Base-by-base conservation (phyloP, 2,797 vertebrate species). In the Emys orbicularis region DNA sequence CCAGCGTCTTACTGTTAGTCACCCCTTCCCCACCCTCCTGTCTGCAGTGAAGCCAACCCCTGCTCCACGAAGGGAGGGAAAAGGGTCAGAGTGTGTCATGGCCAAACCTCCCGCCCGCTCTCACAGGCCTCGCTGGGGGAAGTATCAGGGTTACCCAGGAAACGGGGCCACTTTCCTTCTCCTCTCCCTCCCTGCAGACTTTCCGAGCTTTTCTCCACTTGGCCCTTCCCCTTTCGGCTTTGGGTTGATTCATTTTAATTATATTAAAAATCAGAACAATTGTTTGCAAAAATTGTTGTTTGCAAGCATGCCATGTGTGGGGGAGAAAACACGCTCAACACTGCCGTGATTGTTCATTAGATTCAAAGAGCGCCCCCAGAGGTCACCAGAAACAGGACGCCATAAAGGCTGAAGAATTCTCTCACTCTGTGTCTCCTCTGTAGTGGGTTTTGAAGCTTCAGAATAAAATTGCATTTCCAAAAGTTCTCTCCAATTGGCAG, bases 1-100 rank as follows among this genome's bases (percentile, higher is more conserved):
- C 90, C 93, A 49, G 90, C 93, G 6, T 68, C 88, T 59, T 94
- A 89, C 41, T 94, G 93, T 29, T 76, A 76, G 65, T 68, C 9
- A 10, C 8, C 18, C 21, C 23, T 47, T 47, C 23, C 72, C 44
- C 23, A 31, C 21, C 23, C 37, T 27, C 23, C 41, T 8, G 72
- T 47, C 72, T 76, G 23, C 41, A 27, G 23, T 8, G 12, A 47
- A 72, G 27, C n/a, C 19, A 47, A 41, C 4, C 72, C 13, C 25
- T 44, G 72, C 41, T 29, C 25, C 12, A 7, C 23, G 4, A 47
- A 76, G 25, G 72, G 72, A 47, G 2, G 13, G 44, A 47, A 29
- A 23, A 76, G 27, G 72, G 25, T 44, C 23, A 44, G 11, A n/a
- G 8, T n/a, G 16, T 18, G 61, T n/a, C 8, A 65, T n/a, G 41